Evolutionary conservation across 2,797 vertebrate genomes (phyloP), one percentile per base, ranked within the genome.

Genomic region (Sebastes vulpes): DNA sequence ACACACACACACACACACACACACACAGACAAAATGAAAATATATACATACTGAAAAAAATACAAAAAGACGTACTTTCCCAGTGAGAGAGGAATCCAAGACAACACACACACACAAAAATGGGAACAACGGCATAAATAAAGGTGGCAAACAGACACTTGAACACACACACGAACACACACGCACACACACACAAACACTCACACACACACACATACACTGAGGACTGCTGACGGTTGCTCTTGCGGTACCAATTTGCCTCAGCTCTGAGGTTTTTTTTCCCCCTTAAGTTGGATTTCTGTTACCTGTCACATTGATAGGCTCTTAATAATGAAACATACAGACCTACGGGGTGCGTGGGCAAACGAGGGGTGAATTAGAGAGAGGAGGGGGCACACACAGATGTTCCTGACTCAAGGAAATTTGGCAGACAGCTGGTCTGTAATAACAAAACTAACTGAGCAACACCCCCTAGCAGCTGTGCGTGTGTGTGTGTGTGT

Each of bases 361-460:
- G 54, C 4, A 18, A 64, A 46, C 8, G 32, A 54, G 50, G 28
- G n/a, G n/a, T 29, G 14, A 20, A 20, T 29, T 35, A 46, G 69
- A 42, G 57, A 46, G 16, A n/a, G 26, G 38, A 50, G 38, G 73
- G 50, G 76, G 54, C 53, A 21, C 53, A 26, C 75, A 67, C 88
- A 91, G 81, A 87, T 92, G 90, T 92, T 90, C 72, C 77, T 67
- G 78, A 83, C 69, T 85, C 11, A 0, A 68, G 65, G 65, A 90
- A 87, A 94, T 77, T 81, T 83, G 54, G 69, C 80, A 83, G 70
- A 85, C 92, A 94, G 81, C 92, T 94, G 92, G 85, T 88, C 75
- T 81, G 76, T 82, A 90, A 91, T 89, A 90, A 89, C 84, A 76
- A 77, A 86, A 79, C 63, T 90, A 92, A 92, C 84, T 78, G 81